Conservation (phyloP, 2,888 invertebrate species). For the Melieria picta region DNA sequence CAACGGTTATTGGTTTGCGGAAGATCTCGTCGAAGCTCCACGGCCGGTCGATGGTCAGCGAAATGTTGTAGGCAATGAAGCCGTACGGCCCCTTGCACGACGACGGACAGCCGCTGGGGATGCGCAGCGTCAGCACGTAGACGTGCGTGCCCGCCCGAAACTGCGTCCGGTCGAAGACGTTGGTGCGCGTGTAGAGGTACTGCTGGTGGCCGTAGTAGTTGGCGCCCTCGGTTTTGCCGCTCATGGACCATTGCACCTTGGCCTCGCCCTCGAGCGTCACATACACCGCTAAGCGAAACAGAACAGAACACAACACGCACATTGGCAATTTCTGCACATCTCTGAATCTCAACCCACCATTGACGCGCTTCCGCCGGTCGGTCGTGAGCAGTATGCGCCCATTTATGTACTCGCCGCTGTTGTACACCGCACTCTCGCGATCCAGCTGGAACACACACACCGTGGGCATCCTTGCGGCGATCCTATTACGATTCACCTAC, state of each 20-base stretch:
- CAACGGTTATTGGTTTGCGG: constrained; percentile 73
- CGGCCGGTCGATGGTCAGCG: constrained; percentile 80
- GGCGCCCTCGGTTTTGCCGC: constrained; percentile 57
- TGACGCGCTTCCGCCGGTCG: constrained; percentile 58
- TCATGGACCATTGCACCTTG: constrained; percentile 62
- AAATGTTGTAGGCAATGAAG: constrained; percentile 79
- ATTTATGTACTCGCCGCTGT: constrained; percentile 58
- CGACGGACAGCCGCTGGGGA: constrained; percentile 73
- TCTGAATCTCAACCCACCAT: constrained; percentile 47
- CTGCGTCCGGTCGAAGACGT: constrained; percentile 55
- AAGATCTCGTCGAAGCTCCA: constrained; percentile 74
- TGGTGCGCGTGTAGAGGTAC: constrained; percentile 57
- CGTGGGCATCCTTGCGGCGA: constrained; percentile 53
- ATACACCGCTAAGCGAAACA: constrained; percentile 52
- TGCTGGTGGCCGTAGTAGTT: constrained; percentile 60
- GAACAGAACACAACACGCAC: neutral
- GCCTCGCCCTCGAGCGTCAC: constrained; percentile 61
- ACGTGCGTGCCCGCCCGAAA: constrained; percentile 67
- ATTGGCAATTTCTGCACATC: too few relatives aligned
- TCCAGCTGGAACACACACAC: constrained; percentile 60
- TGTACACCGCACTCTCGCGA: constrained; percentile 56
- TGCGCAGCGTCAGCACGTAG: constrained; percentile 80
- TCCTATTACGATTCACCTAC: neutral
- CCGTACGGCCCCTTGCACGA: constrained; percentile 81
- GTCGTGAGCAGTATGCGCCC: constrained; percentile 58